Percentiles rank a stretch among this genome's conserved stretches.
Evolutionary conservation across 1,140 invertebrate species (phyloP).

Genomic region (Glossosoma conforme): DNA sequence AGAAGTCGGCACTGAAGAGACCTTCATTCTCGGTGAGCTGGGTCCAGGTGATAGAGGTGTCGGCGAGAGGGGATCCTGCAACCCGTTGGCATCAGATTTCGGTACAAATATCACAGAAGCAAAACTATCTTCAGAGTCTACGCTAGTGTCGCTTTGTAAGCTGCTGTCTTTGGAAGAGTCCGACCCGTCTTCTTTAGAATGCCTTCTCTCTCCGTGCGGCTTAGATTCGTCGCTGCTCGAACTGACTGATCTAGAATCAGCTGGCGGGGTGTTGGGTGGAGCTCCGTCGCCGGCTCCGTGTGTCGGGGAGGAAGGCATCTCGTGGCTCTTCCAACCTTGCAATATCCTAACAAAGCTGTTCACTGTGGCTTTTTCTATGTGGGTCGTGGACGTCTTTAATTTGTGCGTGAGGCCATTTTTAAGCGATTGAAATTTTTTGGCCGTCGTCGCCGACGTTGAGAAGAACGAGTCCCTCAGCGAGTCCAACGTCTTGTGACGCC

Average conservation of each 20-base stretch:
- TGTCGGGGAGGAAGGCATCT: slow-evolving; percentile 36
- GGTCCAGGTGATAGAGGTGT: slow-evolving; percentile 55
- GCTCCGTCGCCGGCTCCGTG: slow-evolving; percentile 7
- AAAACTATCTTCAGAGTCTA: slow-evolving; percentile 89
- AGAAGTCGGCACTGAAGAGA: slow-evolving; percentile 66
- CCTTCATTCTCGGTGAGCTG: slow-evolving; percentile 55
- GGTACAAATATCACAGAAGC: slow-evolving; percentile 87
- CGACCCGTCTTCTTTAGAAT: slow-evolving; percentile 78
- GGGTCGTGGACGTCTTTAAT: slow-evolving; percentile 73
- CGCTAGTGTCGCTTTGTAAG: slow-evolving; percentile 86
- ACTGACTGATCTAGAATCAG: slow-evolving; percentile 26
- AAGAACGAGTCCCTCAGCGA: slow-evolving; percentile 69
- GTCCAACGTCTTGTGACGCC: slow-evolving; percentile 62
- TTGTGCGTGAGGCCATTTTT: slow-evolving; percentile 77
- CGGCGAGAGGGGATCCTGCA: slow-evolving; percentile 52
- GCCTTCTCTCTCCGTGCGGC: slow-evolving; percentile 50
- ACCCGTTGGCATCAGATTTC: slow-evolving; percentile 50
- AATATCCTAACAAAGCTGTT: slow-evolving; percentile 70
- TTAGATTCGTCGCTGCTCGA: slow-evolving; percentile 33
- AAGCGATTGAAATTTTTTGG: slow-evolving; percentile 76
- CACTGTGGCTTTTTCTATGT: slow-evolving; percentile 73
- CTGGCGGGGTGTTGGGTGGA: slow-evolving; percentile 28
- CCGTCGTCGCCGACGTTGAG: slow-evolving; percentile 62
- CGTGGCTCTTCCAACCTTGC: slow-evolving; percentile 65
- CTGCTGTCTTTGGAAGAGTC: slow-evolving; percentile 90